Evolutionary conservation across 30 jellyfish, hydroid and myxozoan genomes (phyloP), one percentile per base, ranked within the genome.

Genomic region (Turritopsis rubra): DNA sequence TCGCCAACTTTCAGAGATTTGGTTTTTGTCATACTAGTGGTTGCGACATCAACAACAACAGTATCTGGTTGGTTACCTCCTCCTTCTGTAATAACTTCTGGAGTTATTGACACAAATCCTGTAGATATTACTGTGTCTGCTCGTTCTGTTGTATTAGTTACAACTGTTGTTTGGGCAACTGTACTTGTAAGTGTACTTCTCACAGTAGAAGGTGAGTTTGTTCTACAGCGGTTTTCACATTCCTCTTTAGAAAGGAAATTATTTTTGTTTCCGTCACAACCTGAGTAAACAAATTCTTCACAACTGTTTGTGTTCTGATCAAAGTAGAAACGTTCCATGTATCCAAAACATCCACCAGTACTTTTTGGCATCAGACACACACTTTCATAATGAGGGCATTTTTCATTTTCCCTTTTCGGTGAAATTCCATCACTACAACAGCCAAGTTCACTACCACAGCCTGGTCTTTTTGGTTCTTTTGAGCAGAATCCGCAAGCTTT

Each of bases 341-440:
- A 72, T 25, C 41, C 88, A 53, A 79, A 68, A 79, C 98, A 88
- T 65, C 80, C 78, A 8, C 98, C 98, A 30, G 68, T 79, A 7
- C 81, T 94, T 7, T 88, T 86, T 31, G 96, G 98, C 98, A 93
- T 93, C 52, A 85, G 88, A 80, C 98, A 93, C 18, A 78, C 26
- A 18, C 89, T 52, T 25, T 88, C 88, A 65, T 93, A 93, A 9
- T 28, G 21, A 19, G 85, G 88, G 52, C 85, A 81, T 54, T 81
- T 1, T 20, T 66, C 85, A 53, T 53, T 54, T 18, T 29, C 52
- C 74, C 54, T n/a, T 70, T 73, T 83, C 74, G 98, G 93, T 18
- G 98, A 75, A 20, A 85, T 52, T 24, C 96, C 96, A 88, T 92
- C 98, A 16, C 73, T 76, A 53, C 98, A 92, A 71, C 98, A 92